Base-by-base conservation (phyloP, 2,888 invertebrate species). In the Tiliacea aurago region DNA sequence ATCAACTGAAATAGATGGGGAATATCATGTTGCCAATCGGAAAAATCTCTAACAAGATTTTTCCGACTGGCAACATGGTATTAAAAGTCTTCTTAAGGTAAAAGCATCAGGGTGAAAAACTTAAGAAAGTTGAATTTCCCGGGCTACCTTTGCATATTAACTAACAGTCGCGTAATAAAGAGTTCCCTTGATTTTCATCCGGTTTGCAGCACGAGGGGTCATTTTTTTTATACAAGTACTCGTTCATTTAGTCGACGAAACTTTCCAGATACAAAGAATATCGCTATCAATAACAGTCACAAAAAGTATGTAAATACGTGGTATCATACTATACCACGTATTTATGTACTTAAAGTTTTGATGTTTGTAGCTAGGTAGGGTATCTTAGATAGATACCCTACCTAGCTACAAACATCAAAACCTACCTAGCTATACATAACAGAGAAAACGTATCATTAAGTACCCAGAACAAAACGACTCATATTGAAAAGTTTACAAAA, bases 401-500 rank as follows among this genome's bases (percentile, higher is more conserved):
- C n/a, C n/a, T n/a, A n/a, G n/a, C n/a, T n/a, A n/a, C n/a, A n/a
- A n/a, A n/a, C n/a, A n/a, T n/a, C n/a, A n/a, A n/a, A n/a, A n/a
- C n/a, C n/a, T n/a, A n/a, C n/a, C n/a, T n/a, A 28, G 28, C 28
- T 23, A n/a, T n/a, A 23, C 13, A 18, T 20, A 28, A 4, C 7
- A 28, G 4, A 1, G 9, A 43, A 28, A 18, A 66, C 4, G 20
- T 13, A 41, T 23, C 55, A 55, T 5, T 43, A 33, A 47, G 9
- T 33, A 20, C 28, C n/a, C 10, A 20, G 20, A 45, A 45, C 20
- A 13, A 7, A 64, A n/a, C 33, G n/a, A 37, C 6, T 37, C n/a
- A 33, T 63, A 51, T 56, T 33, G 45, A 61, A 49, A 49, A 65
- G 15, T 45, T 73, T 58, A 37, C 62, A 33, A 43, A 55, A 70